Conservation (phyloP, 2,888 invertebrate genomes). For the Punctoribates punctum region DNA sequence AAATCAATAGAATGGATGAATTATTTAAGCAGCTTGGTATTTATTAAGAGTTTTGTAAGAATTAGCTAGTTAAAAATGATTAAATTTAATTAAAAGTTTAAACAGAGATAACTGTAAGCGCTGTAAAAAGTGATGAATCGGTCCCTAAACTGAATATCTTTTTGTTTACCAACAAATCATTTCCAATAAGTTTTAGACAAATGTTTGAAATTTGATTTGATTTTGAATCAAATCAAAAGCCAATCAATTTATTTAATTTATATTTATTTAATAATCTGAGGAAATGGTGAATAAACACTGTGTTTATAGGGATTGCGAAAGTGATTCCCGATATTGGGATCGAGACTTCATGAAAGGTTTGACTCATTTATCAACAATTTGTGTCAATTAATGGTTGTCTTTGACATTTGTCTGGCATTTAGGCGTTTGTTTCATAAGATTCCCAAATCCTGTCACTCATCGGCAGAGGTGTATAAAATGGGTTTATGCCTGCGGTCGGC, state of each 20-base stretch:
- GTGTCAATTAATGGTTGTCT: background rate
- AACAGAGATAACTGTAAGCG: too few species aligned
- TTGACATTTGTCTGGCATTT: background rate
- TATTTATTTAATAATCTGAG: background rate
- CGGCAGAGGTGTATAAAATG: conserved; percentile 7
- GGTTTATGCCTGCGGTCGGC: conserved; percentile 14
- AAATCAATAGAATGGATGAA: too few species aligned
- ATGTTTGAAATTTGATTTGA: background rate
- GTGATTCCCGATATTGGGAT: conserved; percentile 27
- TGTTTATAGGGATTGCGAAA: conserved; percentile 26
- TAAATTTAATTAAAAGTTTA: too few species aligned
- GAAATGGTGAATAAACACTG: conserved; percentile 23
- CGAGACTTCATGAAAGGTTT: conserved; percentile 17
- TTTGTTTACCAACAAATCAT: too few species aligned
- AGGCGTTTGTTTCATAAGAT: conserved; percentile 29
- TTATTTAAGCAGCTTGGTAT: too few species aligned
- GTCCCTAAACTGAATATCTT: too few species aligned
- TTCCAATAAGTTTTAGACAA: too few species aligned
- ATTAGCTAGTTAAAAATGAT: too few species aligned
- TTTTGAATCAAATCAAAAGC: background rate
- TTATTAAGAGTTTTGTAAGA: too few species aligned
- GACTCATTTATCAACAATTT: background rate
- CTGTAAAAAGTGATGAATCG: too few species aligned
- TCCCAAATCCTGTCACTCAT: conserved; percentile 11
- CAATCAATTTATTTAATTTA: background rate